Evolutionary conservation across 30 jellyfish, hydroid and myxozoan species (phyloP).

Genomic region (Aurelia coerulea): DNA sequence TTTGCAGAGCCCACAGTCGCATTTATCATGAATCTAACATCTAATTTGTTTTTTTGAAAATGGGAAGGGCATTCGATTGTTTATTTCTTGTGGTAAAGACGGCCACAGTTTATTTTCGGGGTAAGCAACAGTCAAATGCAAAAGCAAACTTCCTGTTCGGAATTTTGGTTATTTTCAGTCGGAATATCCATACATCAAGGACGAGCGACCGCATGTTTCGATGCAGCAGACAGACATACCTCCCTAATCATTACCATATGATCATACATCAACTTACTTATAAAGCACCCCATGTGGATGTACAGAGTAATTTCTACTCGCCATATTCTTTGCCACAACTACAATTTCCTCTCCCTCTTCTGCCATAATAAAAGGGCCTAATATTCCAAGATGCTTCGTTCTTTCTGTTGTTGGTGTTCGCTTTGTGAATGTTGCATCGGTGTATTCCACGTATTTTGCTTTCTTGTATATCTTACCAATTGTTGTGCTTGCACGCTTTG

Average conservation of each 20-base stretch:
- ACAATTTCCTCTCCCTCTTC: conserved; percentile 75
- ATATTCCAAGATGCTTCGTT: conserved; percentile 54
- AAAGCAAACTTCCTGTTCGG: too few species aligned
- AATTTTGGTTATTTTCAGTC: too few species aligned
- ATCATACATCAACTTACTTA: conserved; percentile 24
- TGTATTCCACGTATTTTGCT: conserved; percentile 62
- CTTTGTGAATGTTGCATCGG: conserved; percentile 42
- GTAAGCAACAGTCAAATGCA: too few species aligned
- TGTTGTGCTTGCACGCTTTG: conserved; percentile 29
- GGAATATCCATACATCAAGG: too few species aligned
- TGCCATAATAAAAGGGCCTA: conserved; percentile 74
- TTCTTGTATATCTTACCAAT: conserved; percentile 71
- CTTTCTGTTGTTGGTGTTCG: conserved; percentile 25
- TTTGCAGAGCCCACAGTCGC: too few species aligned
- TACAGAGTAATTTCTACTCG: conserved; percentile 58
- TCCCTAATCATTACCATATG: not conserved
- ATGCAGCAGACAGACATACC: not conserved
- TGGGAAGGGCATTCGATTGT: too few species aligned
- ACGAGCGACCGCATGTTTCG: not conserved
- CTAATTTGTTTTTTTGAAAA: too few species aligned
- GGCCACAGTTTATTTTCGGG: too few species aligned
- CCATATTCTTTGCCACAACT: conserved; percentile 72
- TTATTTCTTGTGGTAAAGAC: too few species aligned
- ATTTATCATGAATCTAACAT: too few species aligned
- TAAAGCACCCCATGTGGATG: conserved; percentile 73